These are phyloP conservation scores for Calameuta filiformis DNA, from an alignment of 2,888 invertebrate genomes.

Conservation along the genomic window DNA sequence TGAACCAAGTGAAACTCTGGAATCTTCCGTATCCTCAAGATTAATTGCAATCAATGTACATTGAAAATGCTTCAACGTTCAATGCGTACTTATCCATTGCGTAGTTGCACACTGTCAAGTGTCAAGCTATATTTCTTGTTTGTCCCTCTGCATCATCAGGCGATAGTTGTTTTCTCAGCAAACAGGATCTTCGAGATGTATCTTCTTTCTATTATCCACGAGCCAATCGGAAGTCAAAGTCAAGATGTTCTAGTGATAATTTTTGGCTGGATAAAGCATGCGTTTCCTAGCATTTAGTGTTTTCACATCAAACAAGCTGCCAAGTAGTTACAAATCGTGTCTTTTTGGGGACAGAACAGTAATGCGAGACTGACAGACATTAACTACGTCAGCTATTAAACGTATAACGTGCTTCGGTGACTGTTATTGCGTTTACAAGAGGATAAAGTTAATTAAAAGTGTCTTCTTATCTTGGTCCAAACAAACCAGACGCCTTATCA, in stretches of 20 bases:
- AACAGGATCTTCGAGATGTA: neutral
- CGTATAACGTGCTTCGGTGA: neutral
- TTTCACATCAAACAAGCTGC: neutral
- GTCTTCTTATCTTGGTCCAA: constrained; percentile 38
- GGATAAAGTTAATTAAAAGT: constrained; percentile 22
- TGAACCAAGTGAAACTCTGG: neutral
- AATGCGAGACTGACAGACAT: neutral
- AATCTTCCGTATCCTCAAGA: neutral
- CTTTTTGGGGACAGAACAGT: neutral
- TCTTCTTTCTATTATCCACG: neutral
- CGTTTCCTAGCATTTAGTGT: neutral
- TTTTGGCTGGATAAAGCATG: neutral
- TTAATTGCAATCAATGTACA: neutral
- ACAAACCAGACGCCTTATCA: constrained; percentile 42
- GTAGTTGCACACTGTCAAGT: neutral
- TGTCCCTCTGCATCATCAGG: neutral
- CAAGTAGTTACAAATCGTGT: neutral
- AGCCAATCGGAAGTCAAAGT: neutral
- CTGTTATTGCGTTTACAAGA: constrained; percentile 9
- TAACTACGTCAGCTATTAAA: neutral
- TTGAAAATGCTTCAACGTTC: neutral
- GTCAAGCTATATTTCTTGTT: neutral
- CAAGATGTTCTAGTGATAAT: neutral
- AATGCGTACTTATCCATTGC: neutral
- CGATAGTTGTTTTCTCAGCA: neutral